phyloP scores from a whole-genome alignment of 1,140 invertebrate genomes.

The Drosophila parabipectinata region DNA sequence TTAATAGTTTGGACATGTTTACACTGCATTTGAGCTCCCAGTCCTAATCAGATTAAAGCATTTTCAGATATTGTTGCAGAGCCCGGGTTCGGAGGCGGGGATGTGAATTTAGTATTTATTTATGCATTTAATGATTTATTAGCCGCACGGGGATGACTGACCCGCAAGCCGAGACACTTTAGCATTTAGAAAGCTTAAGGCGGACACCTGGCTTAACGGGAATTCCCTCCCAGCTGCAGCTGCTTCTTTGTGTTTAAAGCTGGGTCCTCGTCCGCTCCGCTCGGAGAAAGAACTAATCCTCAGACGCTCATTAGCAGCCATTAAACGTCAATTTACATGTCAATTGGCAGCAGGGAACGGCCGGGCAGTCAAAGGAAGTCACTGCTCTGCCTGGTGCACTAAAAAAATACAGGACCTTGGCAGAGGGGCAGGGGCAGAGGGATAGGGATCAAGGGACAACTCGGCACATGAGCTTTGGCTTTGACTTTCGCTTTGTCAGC shows the following conservation, averaged over 20 bases:
- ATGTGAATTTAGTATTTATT: slow-evolving; percentile 80
- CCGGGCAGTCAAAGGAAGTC: slow-evolving; percentile 36
- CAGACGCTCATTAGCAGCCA: slow-evolving; percentile 80
- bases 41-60: slow-evolving; percentile 69
- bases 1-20: slow-evolving; percentile 78
- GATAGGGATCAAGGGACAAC: slow-evolving; percentile 6
- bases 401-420: slow-evolving; percentile 12
- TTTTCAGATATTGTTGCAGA: slow-evolving; percentile 53
- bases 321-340: slow-evolving; percentile 84
- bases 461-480: slow-evolving; percentile 70
- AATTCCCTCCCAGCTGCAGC: background rate
- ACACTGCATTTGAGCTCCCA: slow-evolving; percentile 56
- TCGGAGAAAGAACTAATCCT: slow-evolving; percentile 62
- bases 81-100: slow-evolving; percentile 54
- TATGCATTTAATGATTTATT: slow-evolving; percentile 78
- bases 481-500: slow-evolving; percentile 64
- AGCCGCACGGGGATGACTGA: slow-evolving; percentile 11
- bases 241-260: slow-evolving; percentile 32
- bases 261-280: slow-evolving; percentile 7
- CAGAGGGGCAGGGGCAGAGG: background rate
- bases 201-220: slow-evolving; percentile 22
- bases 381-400: slow-evolving; percentile 9
- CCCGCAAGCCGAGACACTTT: slow-evolving; percentile 18
- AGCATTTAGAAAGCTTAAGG: background rate
- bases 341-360: slow-evolving; percentile 69